Evolutionary conservation across 2,797 vertebrate genomes (phyloP).

Genomic region (Xiphorhynchus erythropygius): DNA sequence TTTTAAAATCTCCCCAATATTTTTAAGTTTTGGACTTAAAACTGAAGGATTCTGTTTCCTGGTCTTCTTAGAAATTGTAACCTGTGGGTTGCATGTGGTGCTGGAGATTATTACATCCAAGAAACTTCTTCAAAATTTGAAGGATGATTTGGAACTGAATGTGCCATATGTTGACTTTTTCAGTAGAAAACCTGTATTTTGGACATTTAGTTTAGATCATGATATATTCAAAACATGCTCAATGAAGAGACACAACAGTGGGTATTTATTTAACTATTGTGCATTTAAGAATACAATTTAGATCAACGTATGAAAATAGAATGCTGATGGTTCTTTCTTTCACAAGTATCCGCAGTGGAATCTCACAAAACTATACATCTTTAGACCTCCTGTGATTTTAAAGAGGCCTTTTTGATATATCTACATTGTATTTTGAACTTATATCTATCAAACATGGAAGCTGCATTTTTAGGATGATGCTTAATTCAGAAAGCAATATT

Average conservation of each 20-base stretch:
- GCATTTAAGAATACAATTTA: background rate
- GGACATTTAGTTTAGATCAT: background rate
- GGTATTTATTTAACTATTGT: background rate
- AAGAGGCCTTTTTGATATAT: background rate
- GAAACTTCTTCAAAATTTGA: conserved; percentile 17
- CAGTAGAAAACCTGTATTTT: background rate
- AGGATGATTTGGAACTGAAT: background rate
- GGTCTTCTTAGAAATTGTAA: background rate
- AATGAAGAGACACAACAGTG: background rate
- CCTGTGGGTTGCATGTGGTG: accelerated
- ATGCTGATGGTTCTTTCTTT: background rate
- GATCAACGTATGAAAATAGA: background rate
- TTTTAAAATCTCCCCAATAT: background rate
- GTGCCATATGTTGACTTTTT: background rate
- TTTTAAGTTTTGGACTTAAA: background rate
- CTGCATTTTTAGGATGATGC: background rate
- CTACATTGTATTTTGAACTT: background rate
- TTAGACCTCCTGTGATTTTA: background rate
- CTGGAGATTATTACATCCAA: background rate
- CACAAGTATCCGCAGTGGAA: background rate
- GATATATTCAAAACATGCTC: background rate
- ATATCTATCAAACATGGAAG: background rate
- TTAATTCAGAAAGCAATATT: conserved; percentile 10
- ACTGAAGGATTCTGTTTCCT: background rate
- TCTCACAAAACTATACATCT: background rate